These are phyloP conservation scores for Rhinoptilus africanus DNA, from an alignment of 2,113 vertebrate genomes.

Conservation along the genomic window DNA sequence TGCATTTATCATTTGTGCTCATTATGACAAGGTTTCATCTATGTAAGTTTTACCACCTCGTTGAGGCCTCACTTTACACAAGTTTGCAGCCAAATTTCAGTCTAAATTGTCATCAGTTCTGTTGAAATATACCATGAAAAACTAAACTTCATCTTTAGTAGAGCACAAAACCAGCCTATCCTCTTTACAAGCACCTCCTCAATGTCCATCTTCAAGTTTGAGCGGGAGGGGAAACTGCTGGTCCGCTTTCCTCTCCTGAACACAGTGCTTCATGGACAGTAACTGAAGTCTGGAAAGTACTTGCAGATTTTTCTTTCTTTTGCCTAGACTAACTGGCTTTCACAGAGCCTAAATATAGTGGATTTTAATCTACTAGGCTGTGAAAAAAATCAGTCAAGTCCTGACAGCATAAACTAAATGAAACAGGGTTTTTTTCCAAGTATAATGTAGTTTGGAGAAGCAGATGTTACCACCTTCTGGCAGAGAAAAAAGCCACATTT, in stretches of 20 bases:
- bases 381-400: neutral
- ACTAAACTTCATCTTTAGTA: neutral
- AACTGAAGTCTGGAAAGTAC: neutral
- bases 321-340: neutral
- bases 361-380: neutral
- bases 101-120: neutral
- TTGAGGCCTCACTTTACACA: neutral
- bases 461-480: constrained; percentile 15
- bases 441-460: neutral
- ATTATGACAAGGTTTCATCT: neutral
- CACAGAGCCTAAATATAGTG: neutral
- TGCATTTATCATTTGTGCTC: neutral
- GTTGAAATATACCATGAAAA: neutral
- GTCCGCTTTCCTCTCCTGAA: neutral
- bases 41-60: neutral
- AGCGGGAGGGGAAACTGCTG: neutral
- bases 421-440: neutral
- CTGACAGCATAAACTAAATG: neutral
- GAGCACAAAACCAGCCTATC: neutral
- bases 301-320: neutral
- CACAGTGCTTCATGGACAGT: neutral
- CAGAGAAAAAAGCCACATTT: neutral
- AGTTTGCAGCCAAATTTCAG: neutral
- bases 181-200: neutral
- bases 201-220: neutral